These are phyloP conservation scores for Cheumatopsyche charites DNA, from an alignment of 1,140 invertebrate genomes.

Conservation along the genomic window DNA sequence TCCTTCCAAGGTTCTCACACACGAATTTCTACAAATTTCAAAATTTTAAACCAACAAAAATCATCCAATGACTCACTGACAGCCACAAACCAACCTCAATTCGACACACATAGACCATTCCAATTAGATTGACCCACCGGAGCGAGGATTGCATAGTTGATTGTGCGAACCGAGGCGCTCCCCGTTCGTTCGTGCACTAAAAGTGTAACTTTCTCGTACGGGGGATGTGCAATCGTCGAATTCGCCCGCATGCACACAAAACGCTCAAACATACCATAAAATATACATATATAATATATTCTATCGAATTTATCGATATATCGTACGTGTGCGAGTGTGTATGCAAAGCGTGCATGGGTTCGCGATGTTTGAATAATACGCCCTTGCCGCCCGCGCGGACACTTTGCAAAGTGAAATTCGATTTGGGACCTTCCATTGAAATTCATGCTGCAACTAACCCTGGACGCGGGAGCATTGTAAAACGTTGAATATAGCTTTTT, in stretches of 20 bases:
- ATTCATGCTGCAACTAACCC: background rate
- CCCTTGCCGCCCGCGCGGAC: background rate
- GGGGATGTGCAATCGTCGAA: constrained; percentile 32
- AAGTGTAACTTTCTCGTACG: constrained; percentile 37
- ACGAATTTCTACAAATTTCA: too few species aligned
- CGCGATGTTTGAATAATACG: background rate
- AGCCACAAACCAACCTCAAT: background rate
- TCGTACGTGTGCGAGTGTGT: background rate
- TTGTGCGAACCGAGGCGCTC: constrained; percentile 29
- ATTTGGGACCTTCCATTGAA: constrained; percentile 25
- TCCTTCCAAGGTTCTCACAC: too few species aligned
- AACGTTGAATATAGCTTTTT: too few species aligned
- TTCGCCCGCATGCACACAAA: constrained; percentile 17
- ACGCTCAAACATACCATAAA: background rate
- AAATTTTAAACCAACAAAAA: too few species aligned
- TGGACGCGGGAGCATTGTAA: background rate
- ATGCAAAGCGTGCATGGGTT: constrained; percentile 8
- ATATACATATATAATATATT: too few species aligned
- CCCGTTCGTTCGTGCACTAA: constrained; percentile 39
- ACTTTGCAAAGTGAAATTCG: constrained; percentile 10
- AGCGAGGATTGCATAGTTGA: constrained; percentile 43
- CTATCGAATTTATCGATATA: too few species aligned
- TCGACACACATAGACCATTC: background rate
- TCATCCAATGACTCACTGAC: too few species aligned
- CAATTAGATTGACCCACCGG: constrained; percentile 47